Evolutionary conservation across 2,797 vertebrate genomes (phyloP).

Genomic region (Pempheris klunzingeri): DNA sequence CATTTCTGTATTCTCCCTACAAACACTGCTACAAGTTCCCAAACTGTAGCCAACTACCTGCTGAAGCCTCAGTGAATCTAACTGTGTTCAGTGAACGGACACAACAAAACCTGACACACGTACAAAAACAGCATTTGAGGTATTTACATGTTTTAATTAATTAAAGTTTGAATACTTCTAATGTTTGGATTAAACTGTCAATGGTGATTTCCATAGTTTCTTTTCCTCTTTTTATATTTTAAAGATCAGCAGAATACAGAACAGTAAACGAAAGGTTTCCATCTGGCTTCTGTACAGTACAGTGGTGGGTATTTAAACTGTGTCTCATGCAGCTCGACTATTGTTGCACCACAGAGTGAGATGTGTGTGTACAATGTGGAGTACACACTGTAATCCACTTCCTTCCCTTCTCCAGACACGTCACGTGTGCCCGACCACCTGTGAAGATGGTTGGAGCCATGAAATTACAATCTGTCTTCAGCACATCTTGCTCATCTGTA

Average conservation of each 20-base stretch:
- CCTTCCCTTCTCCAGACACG: not conserved
- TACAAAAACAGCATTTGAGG: not conserved
- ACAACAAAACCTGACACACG: not conserved
- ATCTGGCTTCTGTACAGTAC: not conserved
- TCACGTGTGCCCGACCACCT: not conserved
- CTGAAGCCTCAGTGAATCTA: not conserved
- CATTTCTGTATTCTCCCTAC: conserved; percentile 10
- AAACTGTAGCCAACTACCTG: conserved; percentile 2
- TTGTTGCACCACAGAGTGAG: not conserved
- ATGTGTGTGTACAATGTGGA: not conserved
- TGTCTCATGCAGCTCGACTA: not conserved
- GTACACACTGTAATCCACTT: not conserved
- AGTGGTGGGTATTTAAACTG: not conserved
- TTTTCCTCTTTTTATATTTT: conserved; percentile 10
- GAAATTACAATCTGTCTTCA: not conserved
- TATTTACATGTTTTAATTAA: not conserved
- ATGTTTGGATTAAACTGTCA: not conserved
- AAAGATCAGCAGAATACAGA: not conserved
- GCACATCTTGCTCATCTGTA: not conserved
- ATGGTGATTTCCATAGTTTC: conserved; percentile 10
- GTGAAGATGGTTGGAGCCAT: not conserved
- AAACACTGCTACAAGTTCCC: conserved; percentile 1
- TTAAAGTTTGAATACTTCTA: not conserved
- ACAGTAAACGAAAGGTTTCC: not conserved
- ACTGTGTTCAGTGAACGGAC: conserved; percentile 15